Conservation (phyloP, 2,888 invertebrate species). For the Mycogona germanica region DNA sequence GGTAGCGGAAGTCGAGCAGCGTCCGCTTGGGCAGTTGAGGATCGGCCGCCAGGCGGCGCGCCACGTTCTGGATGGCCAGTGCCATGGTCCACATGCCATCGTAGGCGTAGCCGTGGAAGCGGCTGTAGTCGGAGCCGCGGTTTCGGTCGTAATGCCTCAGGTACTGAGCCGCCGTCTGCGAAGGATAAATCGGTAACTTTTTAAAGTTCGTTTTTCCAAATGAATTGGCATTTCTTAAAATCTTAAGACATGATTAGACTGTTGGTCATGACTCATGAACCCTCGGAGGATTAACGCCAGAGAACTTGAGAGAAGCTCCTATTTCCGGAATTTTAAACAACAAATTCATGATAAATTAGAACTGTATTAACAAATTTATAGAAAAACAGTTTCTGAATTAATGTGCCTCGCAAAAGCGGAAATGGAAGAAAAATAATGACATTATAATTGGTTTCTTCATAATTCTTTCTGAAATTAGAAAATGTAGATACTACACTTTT, state of each 20-base stretch:
- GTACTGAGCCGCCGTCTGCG: constrained; percentile 80
- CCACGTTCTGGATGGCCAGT: constrained; percentile 54
- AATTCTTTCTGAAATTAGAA: no score
- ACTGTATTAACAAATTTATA: no score
- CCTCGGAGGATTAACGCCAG: no score
- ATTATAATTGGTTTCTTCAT: no score
- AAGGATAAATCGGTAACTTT: constrained; percentile 26
- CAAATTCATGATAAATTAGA: no score
- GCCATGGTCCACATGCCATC: constrained; percentile 99
- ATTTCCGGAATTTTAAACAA: no score
- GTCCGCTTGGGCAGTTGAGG: not conserved
- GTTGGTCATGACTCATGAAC: no score
- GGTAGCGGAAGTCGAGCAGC: constrained; percentile 23
- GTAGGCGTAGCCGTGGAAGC: constrained; percentile 96
- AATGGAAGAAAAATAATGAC: not conserved
- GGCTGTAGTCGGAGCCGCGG: constrained; percentile 69
- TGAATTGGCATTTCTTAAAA: not conserved
- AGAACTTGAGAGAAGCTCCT: no score
- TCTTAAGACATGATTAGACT: not conserved
- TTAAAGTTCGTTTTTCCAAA: not conserved
- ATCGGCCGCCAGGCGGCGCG: constrained; percentile 6
- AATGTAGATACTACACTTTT: no score
- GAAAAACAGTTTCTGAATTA: not conserved
- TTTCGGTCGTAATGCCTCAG: constrained; percentile 68
- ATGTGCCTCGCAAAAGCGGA: not conserved